Evolutionary conservation across 1,140 invertebrate species (phyloP).

Genomic region (Plutomurus gul): DNA sequence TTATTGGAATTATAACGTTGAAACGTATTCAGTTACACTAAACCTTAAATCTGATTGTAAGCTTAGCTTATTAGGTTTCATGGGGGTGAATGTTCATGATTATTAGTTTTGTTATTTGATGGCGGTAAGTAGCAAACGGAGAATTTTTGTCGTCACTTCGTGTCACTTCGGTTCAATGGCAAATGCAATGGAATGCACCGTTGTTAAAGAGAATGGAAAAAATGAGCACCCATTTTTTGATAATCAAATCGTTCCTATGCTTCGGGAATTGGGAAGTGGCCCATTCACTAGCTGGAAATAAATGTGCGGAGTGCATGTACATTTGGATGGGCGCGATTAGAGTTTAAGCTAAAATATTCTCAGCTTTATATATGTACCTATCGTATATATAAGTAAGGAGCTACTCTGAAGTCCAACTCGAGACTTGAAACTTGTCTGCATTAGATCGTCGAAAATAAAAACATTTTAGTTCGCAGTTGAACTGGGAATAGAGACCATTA

Average conservation of each 20-base stretch:
- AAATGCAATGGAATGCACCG: not conserved
- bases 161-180: not conserved
- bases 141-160: not conserved
- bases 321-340: too few species aligned
- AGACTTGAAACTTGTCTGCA: too few species aligned
- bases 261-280: not conserved
- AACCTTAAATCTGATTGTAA: not conserved
- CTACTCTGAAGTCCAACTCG: too few species aligned
- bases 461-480: not conserved
- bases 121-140: not conserved
- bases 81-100: not conserved
- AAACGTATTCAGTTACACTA: not conserved
- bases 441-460: too few species aligned
- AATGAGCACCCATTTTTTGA: not conserved
- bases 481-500: not conserved
- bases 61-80: conserved; percentile 14
- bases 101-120: conserved; percentile 14
- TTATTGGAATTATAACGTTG: conserved; percentile 6
- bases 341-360: too few species aligned
- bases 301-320: too few species aligned
- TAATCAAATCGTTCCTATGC: not conserved
- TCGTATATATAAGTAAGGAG: too few species aligned
- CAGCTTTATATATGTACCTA: too few species aligned
- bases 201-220: not conserved
- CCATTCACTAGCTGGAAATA: too few species aligned